A percentile compares a stretch with the other conserved stretches of the same genome.
These are phyloP conservation scores for Volucella zonaria DNA, from an alignment of 2,888 invertebrate species.

Conservation along the genomic window DNA sequence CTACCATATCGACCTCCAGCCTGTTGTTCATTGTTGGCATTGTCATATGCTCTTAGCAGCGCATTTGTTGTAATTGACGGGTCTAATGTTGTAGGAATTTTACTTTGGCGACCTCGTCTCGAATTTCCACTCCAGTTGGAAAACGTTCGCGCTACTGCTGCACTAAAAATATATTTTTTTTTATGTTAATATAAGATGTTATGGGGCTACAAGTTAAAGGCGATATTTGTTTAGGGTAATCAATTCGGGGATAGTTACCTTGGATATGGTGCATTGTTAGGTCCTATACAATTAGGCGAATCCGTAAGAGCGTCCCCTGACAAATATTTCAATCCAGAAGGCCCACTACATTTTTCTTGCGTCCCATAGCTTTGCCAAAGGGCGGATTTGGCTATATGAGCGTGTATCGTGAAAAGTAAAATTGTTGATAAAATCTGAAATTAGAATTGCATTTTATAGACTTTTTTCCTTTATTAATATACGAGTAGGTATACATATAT, in stretches of 20 bases:
- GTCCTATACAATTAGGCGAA: conserved; percentile 90
- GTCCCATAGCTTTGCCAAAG: conserved; percentile 80
- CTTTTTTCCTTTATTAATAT: too few relatives aligned
- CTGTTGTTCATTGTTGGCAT: conserved; percentile 84
- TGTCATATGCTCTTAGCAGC: conserved; percentile 85
- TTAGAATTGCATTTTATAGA: conserved; percentile 21
- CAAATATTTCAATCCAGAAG: conserved; percentile 89
- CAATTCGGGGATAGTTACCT: conserved; percentile 84
- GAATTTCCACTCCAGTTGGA: conserved; percentile 87
- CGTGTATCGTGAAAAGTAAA: conserved; percentile 78
- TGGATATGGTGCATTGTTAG: conserved; percentile 92
- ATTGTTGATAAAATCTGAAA: conserved; percentile 79
- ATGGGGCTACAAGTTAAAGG: not conserved
- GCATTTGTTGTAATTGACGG: conserved; percentile 89
- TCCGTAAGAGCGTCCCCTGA: conserved; percentile 94
- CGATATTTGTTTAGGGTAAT: too few relatives aligned
- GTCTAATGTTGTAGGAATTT: conserved; percentile 87
- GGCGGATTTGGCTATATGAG: conserved; percentile 78
- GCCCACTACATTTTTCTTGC: conserved; percentile 84
- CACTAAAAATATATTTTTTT: conserved; percentile 84
- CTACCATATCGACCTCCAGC: conserved; percentile 83
- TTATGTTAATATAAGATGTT: conserved; percentile 25
- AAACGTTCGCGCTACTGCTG: conserved; percentile 89
- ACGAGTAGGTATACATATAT: too few relatives aligned
- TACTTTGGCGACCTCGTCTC: conserved; percentile 87